Percentiles rank a stretch among this genome's conserved stretches.
These are phyloP conservation scores for Threskiornis aethiopicus DNA, from an alignment of 2,797 vertebrate genomes.

Conservation along the genomic window DNA sequence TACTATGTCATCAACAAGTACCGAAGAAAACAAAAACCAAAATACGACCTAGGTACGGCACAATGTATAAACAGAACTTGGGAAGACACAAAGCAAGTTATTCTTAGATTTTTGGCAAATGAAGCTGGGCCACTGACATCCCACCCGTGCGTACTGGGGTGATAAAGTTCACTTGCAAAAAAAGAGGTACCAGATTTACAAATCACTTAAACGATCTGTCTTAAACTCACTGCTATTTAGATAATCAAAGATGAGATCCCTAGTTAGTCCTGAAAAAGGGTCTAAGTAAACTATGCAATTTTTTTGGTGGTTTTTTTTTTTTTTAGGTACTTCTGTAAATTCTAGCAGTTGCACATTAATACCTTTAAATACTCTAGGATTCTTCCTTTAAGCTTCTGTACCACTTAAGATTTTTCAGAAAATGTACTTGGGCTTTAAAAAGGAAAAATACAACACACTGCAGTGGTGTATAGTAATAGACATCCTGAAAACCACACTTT, in stretches of 20 bases:
- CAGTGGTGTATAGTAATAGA: not conserved
- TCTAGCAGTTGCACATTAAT: not conserved
- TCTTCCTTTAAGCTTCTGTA: not conserved
- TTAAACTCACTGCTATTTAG: not conserved
- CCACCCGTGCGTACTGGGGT: not conserved
- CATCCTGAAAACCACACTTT: not conserved
- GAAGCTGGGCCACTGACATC: not conserved
- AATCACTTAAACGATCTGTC: not conserved
- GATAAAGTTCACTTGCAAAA: not conserved
- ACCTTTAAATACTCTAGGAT: not conserved
- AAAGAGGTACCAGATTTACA: not conserved
- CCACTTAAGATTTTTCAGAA: not conserved
- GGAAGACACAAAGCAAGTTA: not conserved
- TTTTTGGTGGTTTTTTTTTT: not conserved
- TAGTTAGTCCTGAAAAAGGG: not conserved
- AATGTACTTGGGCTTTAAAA: not conserved
- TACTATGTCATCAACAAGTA: not conserved
- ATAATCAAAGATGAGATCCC: not conserved
- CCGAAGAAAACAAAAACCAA: not conserved
- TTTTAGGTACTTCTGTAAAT: not conserved
- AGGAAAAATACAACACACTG: not conserved
- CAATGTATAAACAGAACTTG: not conserved
- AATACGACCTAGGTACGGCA: not conserved
- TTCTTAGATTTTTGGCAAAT: not conserved
- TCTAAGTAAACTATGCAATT: not conserved